Conservation (phyloP, 1,140 invertebrate genomes). For the Oscheius sp. region DNA sequence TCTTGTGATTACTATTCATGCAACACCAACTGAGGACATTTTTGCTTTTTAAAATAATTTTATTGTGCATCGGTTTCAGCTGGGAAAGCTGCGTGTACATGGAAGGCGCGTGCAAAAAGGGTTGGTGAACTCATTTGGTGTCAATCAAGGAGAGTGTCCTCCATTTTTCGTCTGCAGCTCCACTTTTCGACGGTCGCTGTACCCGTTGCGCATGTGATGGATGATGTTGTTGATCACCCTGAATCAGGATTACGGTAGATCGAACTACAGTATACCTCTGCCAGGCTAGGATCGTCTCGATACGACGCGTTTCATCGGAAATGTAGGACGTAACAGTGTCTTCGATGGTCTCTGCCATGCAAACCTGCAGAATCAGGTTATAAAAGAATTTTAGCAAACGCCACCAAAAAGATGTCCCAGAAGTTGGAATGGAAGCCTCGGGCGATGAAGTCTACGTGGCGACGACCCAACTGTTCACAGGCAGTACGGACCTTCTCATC, state of each 20-base stretch:
- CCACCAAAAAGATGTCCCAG: slow-evolving; percentile 42
- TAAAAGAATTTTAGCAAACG: too few relatives aligned
- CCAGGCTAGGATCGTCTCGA: slow-evolving; percentile 33
- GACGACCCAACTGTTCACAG: slow-evolving; percentile 29
- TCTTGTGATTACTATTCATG: not conserved
- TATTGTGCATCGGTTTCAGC: too few relatives aligned
- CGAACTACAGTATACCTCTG: not conserved
- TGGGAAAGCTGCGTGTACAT: too few relatives aligned
- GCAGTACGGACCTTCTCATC: slow-evolving; percentile 21
- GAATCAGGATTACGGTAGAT: not conserved
- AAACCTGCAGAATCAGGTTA: too few relatives aligned
- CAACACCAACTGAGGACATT: slow-evolving; percentile 4
- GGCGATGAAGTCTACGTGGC: slow-evolving; percentile 37
- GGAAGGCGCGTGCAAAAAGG: too few relatives aligned
- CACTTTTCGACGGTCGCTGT: slow-evolving; percentile 31
- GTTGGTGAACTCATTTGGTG: not conserved
- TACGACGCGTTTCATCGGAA: slow-evolving; percentile 5
- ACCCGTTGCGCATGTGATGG: slow-evolving; percentile 38
- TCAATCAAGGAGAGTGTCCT: not conserved
- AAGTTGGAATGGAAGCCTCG: slow-evolving; percentile 36
- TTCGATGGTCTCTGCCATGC: slow-evolving; percentile 36
- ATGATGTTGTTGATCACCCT: slow-evolving; percentile 30
- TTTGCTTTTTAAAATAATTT: not conserved
- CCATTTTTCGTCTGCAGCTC: not conserved
- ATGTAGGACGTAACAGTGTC: slow-evolving; percentile 27